Evolutionary conservation across 2,113 vertebrate species (phyloP).

Genomic region (Tetrax tetrax): DNA sequence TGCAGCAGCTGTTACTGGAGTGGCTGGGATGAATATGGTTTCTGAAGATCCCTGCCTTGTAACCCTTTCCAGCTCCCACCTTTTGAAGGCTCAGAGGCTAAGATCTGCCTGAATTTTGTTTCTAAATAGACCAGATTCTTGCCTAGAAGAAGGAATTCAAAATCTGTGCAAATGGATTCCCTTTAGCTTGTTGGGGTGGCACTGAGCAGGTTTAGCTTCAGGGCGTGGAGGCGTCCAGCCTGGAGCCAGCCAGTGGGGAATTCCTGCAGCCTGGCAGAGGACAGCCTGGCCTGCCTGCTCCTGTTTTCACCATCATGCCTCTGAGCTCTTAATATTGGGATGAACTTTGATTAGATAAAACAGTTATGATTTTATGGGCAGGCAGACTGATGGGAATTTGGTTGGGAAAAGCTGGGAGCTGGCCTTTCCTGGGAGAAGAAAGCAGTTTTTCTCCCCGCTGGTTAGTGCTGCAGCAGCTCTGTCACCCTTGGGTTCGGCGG

Average conservation of each 20-base stretch:
- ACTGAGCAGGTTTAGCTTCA: background rate
- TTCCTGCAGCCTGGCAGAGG: background rate
- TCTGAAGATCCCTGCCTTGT: background rate
- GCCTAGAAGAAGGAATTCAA: background rate
- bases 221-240: background rate
- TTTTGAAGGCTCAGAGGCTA: background rate
- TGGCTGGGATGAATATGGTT: background rate
- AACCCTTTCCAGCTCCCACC: background rate
- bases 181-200: background rate
- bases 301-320: background rate
- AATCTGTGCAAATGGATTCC: background rate
- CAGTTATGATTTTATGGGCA: background rate
- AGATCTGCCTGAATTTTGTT: background rate
- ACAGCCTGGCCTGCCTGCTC: background rate
- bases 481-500: background rate
- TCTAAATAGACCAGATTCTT: background rate
- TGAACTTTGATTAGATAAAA: background rate
- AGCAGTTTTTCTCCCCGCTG: background rate
- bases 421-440: background rate
- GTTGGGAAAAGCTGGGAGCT: background rate
- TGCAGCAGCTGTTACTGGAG: background rate
- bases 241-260: background rate
- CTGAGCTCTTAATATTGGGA: background rate
- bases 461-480: background rate
- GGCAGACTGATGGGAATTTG: background rate